Base-by-base conservation (phyloP, 1,140 invertebrate genomes). In the Triops longicaudatus region DNA sequence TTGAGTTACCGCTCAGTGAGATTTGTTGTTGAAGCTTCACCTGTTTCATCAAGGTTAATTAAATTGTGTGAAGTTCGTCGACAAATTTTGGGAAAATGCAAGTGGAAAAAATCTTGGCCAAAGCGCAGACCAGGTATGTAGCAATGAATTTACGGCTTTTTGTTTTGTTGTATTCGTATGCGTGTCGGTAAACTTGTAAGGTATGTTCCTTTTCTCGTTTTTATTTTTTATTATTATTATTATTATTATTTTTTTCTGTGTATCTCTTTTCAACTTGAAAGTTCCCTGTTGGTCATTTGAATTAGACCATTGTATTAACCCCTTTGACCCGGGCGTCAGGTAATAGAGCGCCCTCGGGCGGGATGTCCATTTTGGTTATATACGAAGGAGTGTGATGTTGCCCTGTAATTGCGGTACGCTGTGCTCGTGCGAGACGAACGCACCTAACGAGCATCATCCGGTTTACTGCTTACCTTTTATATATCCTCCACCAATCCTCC, bases 51-150 rank as follows among this genome's bases (percentile, higher is more conserved):
- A 1, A 63, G 0, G 22, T 63, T 10, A 22, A 17, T 63, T 63
- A 0, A 63, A 1, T 63, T 22, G 50, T 22, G 22, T 63, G 0
- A 17, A 63, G 17, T 9, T 22, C n/a, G 50, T 6, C 14, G 14
- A 63, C 10, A 63, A 22, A 63, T n/a, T 22, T 5, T 22, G 22
- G 5, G 50, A n/a, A n/a, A 17, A 76, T 78, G 77, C 73, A 78
- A 44, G 77, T 78, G 42, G 74, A 78, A 63, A 78, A 74, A 26
- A 75, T 78, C 73, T n/a, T 78, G 6, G 74, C 72, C 28, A 75
- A 76, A 76, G 72, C 73, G 44, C 77, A 75, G 43, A 76, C 77
- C 77, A 77, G 76, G 76, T 77, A 77, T 2, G 10, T 27, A 6
- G 10, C 14, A 5, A n/a, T 63, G 22, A n/a, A 14, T 63, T 63